A percentile compares a stretch with the other conserved stretches of the same genome.
Conservation (phyloP, 2,797 vertebrate species). For the Amblyraja radiata region DNA sequence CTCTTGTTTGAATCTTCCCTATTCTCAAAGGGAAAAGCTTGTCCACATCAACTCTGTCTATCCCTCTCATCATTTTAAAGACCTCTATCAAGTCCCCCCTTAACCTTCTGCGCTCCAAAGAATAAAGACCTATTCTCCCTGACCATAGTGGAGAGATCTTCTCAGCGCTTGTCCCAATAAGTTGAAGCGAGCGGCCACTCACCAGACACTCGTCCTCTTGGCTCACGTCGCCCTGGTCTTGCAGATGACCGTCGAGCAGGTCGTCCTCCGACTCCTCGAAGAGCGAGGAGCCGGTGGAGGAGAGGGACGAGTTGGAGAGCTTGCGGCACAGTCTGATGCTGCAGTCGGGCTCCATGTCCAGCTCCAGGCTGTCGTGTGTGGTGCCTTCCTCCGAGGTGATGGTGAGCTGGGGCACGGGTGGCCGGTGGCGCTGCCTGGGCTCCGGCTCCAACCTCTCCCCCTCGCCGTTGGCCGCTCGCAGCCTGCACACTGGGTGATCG, state of each 20-base stretch:
- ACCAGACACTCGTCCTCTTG: conserved; percentile 75
- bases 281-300: conserved; percentile 80
- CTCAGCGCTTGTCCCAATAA: no score
- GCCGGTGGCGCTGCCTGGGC: conserved; percentile 54
- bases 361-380: conserved; percentile 55
- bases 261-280: conserved; percentile 90
- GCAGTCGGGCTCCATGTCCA: conserved; percentile 61
- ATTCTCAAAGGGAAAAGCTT: no score
- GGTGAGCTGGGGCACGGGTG: conserved; percentile 85
- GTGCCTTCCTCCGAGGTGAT: conserved; percentile 76
- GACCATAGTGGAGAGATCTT: no score
- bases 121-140: no score
- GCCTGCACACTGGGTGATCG: conserved; percentile 60
- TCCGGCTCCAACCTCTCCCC: conserved; percentile 7
- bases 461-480: conserved; percentile 48
- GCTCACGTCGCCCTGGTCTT: conserved; percentile 83
- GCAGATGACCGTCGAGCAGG: conserved; percentile 60
- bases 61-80: no score
- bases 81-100: no score
- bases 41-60: no score
- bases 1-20: no score
- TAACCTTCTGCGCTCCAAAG: no score
- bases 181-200: conserved; percentile 42
- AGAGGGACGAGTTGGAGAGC: conserved; percentile 87
- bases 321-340: conserved; percentile 63